Conservation (phyloP, 1,140 invertebrate genomes). For the Caenorhabditis remanei region DNA sequence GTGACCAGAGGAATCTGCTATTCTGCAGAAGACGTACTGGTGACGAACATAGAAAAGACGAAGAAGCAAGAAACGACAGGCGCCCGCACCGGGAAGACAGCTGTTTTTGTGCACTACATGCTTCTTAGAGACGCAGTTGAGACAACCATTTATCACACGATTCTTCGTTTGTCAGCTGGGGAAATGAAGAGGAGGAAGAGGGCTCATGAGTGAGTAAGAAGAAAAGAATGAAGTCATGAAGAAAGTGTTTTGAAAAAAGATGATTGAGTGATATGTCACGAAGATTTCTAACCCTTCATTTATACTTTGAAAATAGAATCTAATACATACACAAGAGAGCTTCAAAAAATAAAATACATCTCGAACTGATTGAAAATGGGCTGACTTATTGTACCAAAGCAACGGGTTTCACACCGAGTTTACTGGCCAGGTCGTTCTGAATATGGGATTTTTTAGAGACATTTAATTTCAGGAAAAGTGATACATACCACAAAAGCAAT, state of each 20-base stretch:
- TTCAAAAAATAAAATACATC: not conserved
- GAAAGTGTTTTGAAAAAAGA: constrained; percentile 2
- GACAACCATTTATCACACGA: constrained; percentile 44
- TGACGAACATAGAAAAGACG: not conserved
- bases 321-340: not conserved
- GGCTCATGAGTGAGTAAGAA: constrained; percentile 3
- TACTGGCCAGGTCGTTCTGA: constrained; percentile 57
- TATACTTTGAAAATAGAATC: not conserved
- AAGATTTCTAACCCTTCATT: not conserved
- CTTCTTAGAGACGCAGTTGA: constrained; percentile 45
- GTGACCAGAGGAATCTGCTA: constrained; percentile 33
- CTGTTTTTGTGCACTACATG: constrained; percentile 55
- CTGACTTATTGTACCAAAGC: not conserved
- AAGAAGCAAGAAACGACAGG: not conserved
- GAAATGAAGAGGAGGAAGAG: not conserved
- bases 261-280: constrained; percentile 35
- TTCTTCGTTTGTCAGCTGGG: constrained; percentile 18
- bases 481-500: constrained; percentile 80
- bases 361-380: not conserved
- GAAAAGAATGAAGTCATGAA: not conserved
- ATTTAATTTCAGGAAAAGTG: not conserved
- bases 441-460: not conserved
- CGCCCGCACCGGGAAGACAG: constrained; percentile 5
- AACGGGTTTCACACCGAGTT: constrained; percentile 54
- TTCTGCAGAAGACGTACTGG: constrained; percentile 47